Evolutionary conservation across 2,888 invertebrate genomes (phyloP), one percentile per base, ranked within the genome.

Genomic region (Drosophila merina): DNA sequence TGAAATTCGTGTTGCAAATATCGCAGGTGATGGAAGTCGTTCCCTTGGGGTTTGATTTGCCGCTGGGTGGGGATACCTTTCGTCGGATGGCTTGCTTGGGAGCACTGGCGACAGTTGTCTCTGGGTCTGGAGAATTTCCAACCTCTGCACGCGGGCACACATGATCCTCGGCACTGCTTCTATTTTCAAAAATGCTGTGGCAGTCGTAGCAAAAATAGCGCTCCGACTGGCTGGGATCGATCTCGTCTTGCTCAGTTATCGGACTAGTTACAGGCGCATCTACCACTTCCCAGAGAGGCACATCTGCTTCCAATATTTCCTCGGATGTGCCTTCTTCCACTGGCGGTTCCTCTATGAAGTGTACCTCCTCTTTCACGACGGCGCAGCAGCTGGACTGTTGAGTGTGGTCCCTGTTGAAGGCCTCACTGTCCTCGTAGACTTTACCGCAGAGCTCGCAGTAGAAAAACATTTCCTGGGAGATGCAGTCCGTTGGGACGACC

Each of bases 1-100:
- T 93, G 81, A 96, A 96, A 30, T 93, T 91, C 0, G 96, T 96
- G 40, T 93, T 93, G 81, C 96, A 96, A n/a, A 94, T 92, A 6
- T 92, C 92, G 77, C 96, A 96, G 9, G 75, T 62, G 14, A 73
- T 66, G 5, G 48, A 33, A 3, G 58, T n/a, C 4, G 5, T 1
- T 26, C 8, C 38, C 4, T 54, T 68, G 7, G 66, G 0, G 48
- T 2, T 2, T 20, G 20, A 20, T 20, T 28, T 8, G 25, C 20
- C 20, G 20, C 20, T 20, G 20, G 20, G 20, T 20, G 20, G 20
- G 20, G 44, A 20, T 20, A 28, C 8, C n/a, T 58, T 69, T 12
- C 59, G 25, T 0, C 42, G 40, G 14, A 20, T 12, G 40, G 40
- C 3, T 12, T 44, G 33, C 0, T 20, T 45, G 33, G 33, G 8